Evolutionary conservation across 2,888 invertebrate genomes (phyloP).

Genomic region (Harmothoe impar): DNA sequence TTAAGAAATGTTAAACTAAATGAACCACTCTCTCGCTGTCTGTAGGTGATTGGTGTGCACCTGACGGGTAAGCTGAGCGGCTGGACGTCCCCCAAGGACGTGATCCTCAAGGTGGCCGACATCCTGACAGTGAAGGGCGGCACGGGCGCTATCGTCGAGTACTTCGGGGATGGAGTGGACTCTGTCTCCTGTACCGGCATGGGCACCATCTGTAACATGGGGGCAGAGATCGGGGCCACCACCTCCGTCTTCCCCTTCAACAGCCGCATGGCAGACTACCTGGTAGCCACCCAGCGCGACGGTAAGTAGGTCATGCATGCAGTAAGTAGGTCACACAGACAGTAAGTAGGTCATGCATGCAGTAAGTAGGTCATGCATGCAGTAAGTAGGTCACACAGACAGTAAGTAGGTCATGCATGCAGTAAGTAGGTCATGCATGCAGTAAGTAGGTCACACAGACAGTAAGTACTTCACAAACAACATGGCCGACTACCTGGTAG

Average conservation of each 20-base stretch:
- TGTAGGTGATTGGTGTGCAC: slow-evolving; percentile 96
- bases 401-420: no score
- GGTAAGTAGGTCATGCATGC: no score
- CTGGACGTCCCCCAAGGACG: slow-evolving; percentile 99
- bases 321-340: no score
- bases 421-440: no score
- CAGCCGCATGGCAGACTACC: slow-evolving; percentile 95
- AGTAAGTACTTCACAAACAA: slow-evolving; percentile 95
- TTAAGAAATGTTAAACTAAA: no score
- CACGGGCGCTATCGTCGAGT: slow-evolving; percentile 99
- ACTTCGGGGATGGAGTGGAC: slow-evolving; percentile 98
- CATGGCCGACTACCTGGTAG: slow-evolving; percentile 95
- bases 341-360: no score
- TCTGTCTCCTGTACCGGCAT: slow-evolving; percentile 99
- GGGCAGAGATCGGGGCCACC: slow-evolving; percentile 99
- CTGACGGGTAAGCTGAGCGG: slow-evolving; percentile 96
- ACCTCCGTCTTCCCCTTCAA: slow-evolving; percentile 99
- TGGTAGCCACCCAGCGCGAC: slow-evolving; percentile 90
- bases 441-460: no score
- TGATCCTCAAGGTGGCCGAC: slow-evolving; percentile 96
- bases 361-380: no score
- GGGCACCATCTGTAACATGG: slow-evolving; percentile 99
- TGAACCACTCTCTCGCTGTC: no score
- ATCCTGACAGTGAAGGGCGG: slow-evolving; percentile 99
- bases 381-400: no score